Evolutionary conservation across 2,113 vertebrate species (phyloP), one percentile per base, ranked within the genome.

Genomic region (Myiozetetes cayanensis): DNA sequence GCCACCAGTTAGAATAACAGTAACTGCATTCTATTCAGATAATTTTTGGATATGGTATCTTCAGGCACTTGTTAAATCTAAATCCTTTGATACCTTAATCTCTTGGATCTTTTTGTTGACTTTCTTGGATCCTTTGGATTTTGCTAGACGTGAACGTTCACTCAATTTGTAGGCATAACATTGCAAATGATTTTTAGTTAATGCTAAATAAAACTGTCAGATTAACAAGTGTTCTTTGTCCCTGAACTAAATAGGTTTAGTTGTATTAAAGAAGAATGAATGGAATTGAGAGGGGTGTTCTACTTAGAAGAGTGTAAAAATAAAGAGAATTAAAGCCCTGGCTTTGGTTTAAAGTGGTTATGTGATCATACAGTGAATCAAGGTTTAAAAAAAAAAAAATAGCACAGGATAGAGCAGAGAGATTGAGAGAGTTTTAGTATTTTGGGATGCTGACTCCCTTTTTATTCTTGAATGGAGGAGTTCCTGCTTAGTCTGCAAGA

Each of bases 321-420:
- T 78, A 68, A 53, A 72, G 59, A 55, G 27, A 9, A n/a, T 82
- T 75, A 61, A 55, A 66, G 27, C 33, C 12, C 14, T 12, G 70
- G 44, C 27, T 76, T 85, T 79, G n/a, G 1, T 44, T 72, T 79
- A 49, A 85, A 78, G 49, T 81, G 17, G 59, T 90, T 87, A 33
- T 55, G 23, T 79, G 52, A 23, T 85, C 58, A 61, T 35, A 24
- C 44, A 73, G 10, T 55, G 43, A 58, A 75, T 81, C 41, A 39
- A 53, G 9, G 14, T 62, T 58, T 58, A 23, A 33, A 33, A 55
- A 55, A 12, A 55, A 31, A 19, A 55, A 31, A 17, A 21, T 31
- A 27, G 5, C 2, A 9, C 8, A 2, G 1, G 2, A 4, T n/a
- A 27, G 25, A 18, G 6, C 7, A 47, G 27, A 58, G 4, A 0